These are phyloP conservation scores for Carassius auratus DNA, from an alignment of 2,113 vertebrate genomes.

Conservation along the genomic window DNA sequence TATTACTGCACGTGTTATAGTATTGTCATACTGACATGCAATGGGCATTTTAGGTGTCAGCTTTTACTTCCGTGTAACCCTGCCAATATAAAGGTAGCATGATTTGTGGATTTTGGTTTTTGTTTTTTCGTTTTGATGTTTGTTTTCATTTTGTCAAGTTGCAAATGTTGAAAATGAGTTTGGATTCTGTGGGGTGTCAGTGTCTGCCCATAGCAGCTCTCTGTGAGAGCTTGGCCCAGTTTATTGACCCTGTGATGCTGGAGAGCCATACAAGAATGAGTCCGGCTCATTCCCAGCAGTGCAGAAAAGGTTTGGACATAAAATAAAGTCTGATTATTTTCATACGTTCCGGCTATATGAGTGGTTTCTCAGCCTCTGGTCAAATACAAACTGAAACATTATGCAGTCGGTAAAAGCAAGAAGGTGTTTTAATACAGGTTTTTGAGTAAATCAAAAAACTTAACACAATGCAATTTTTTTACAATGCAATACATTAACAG, in stretches of 20 bases:
- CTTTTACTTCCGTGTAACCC: background rate
- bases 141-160: slow-evolving; percentile 48
- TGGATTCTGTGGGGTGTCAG: slow-evolving; percentile 33
- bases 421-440: background rate
- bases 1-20: background rate
- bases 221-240: slow-evolving; percentile 18
- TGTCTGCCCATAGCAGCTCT: slow-evolving; percentile 8
- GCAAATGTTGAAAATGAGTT: slow-evolving; percentile 32
- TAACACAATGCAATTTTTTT: background rate
- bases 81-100: background rate
- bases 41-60: background rate
- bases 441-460: background rate
- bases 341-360: slow-evolving; percentile 8
- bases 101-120: background rate
- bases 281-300: slow-evolving; percentile 31
- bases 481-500: no score
- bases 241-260: slow-evolving; percentile 35
- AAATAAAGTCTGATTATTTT: slow-evolving; percentile 59
- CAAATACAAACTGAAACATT: background rate
- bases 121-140: background rate
- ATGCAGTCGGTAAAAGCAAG: background rate
- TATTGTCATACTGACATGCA: background rate
- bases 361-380: background rate
- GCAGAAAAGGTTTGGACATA: slow-evolving; percentile 40
- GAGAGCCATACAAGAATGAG: slow-evolving; percentile 1